Conservation (phyloP, 2,797 vertebrate genomes). For the Malurus leucopterus region DNA sequence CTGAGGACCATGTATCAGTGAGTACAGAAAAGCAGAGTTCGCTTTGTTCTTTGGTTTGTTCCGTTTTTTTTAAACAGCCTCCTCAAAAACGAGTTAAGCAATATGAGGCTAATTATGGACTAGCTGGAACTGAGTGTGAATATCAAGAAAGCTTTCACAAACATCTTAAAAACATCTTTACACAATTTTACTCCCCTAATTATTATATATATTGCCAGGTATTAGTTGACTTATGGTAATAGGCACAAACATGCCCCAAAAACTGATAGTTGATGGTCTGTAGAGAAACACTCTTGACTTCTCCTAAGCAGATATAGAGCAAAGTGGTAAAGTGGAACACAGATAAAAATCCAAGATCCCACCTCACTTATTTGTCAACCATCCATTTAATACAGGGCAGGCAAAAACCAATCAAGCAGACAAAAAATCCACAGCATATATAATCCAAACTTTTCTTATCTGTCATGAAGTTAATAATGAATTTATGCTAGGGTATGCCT, state of each 20-base stretch:
- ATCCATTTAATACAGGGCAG: not conserved
- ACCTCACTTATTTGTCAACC: not conserved
- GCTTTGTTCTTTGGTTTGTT: not conserved
- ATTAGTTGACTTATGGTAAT: not conserved
- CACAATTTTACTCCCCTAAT: not conserved
- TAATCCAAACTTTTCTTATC: not conserved
- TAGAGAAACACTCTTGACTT: not conserved
- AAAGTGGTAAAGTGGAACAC: not conserved
- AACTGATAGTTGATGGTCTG: not conserved
- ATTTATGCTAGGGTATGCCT: not conserved
- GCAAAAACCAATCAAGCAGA: not conserved
- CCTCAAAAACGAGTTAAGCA: not conserved
- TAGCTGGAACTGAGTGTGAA: not conserved
- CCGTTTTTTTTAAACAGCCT: not conserved
- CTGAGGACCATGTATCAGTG: not conserved
- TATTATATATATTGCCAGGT: not conserved
- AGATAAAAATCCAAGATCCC: not conserved
- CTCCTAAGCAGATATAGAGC: not conserved
- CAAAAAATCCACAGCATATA: not conserved
- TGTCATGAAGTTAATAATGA: not conserved
- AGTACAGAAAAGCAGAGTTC: not conserved
- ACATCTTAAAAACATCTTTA: not conserved
- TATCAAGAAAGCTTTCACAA: not conserved
- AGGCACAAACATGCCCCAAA: not conserved
- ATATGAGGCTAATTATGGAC: not conserved